Conservation (phyloP, 2,797 vertebrate genomes). For the Eremophila alpestris region DNA sequence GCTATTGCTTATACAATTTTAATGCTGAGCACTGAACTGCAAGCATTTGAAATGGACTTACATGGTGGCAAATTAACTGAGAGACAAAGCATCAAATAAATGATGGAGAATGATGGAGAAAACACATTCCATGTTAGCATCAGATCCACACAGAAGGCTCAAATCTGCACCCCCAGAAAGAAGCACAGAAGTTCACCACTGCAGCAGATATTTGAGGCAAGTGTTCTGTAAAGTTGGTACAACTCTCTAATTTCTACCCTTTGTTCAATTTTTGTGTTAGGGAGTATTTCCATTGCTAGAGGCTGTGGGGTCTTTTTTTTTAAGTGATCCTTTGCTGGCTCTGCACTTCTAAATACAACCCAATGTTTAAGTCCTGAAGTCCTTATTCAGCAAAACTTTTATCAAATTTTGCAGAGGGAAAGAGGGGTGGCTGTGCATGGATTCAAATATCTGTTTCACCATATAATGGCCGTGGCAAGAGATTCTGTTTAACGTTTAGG, state of each 20-base stretch:
- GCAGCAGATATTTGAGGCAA: background rate
- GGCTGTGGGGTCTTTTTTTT: background rate
- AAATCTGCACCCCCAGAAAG: background rate
- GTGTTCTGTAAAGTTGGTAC: background rate
- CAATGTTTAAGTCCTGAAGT: background rate
- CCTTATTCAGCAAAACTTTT: background rate
- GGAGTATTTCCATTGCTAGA: background rate
- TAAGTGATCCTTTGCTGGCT: background rate
- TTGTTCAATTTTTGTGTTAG: background rate
- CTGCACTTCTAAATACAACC: background rate
- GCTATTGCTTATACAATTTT: fast-evolving
- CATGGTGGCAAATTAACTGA: background rate
- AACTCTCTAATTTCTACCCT: background rate
- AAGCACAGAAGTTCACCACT: background rate
- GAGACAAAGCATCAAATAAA: background rate
- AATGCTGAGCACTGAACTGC: background rate
- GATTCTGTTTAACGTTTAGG: background rate
- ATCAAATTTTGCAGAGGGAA: background rate
- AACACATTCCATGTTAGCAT: background rate
- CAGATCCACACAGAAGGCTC: background rate
- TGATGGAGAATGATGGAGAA: background rate
- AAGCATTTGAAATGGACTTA: background rate
- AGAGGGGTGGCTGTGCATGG: background rate
- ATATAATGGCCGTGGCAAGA: background rate
- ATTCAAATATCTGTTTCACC: background rate